A percentile compares a stretch with the other conserved stretches of the same genome.
Evolutionary conservation across 2,113 vertebrate genomes (phyloP).

Genomic region (Strigops habroptila): DNA sequence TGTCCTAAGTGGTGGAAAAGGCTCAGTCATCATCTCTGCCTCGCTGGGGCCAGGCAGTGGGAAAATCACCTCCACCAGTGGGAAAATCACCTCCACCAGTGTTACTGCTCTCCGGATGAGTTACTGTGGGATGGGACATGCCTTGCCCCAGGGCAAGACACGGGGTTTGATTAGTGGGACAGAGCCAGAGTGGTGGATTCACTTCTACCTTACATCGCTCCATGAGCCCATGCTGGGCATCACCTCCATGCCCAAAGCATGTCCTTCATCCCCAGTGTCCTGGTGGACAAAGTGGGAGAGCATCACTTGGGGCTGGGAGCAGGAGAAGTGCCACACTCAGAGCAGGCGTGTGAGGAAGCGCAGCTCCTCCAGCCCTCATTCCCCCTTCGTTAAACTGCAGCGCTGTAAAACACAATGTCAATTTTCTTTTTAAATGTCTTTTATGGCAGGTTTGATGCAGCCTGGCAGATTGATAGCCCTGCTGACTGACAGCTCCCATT

Average conservation of each 20-base stretch:
- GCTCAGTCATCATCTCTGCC: neutral
- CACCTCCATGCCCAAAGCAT: neutral
- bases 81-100: rapidly evolving
- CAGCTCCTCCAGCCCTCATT: neutral
- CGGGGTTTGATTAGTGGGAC: neutral
- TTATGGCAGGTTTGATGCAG: slow-evolving; percentile 29
- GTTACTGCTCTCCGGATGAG: neutral
- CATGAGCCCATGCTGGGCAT: neutral
- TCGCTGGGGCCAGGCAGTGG: neutral
- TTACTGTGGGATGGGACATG: neutral
- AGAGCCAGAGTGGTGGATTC: rapidly evolving
- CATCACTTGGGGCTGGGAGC: rapidly evolving
- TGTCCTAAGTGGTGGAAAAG: neutral
- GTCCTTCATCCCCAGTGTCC: neutral
- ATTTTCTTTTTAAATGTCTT: slow-evolving; percentile 59
- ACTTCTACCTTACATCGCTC: neutral
- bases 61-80: rapidly evolving
- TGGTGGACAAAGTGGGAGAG: rapidly evolving
- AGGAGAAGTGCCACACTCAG: neutral
- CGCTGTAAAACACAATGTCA: slow-evolving; percentile 47
- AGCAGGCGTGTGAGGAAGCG: neutral
- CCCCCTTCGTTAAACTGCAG: neutral
- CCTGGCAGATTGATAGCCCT: slow-evolving; percentile 42
- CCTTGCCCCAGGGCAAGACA: neutral
- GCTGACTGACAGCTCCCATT: slow-evolving; percentile 13